phyloP scores from a whole-genome alignment of 2,797 vertebrate species.

The Muraenolepis orangiensis region DNA sequence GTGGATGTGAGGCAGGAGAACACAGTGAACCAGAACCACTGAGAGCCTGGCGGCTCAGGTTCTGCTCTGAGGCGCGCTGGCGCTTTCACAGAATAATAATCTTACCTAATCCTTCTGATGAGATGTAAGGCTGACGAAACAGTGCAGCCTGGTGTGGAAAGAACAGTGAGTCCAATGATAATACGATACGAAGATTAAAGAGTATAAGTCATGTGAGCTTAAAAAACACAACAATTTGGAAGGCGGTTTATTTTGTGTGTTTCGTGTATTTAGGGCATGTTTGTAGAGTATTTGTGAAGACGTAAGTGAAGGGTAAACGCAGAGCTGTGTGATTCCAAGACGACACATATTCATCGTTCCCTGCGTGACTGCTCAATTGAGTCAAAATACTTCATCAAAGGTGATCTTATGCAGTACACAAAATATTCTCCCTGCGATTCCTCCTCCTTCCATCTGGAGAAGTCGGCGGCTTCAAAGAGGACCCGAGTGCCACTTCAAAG shows the following conservation, averaged over 20 bases:
- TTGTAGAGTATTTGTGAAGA: neutral
- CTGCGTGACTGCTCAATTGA: conserved; percentile 7
- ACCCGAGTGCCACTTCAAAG: conserved; percentile 63
- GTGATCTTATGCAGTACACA: conserved; percentile 24
- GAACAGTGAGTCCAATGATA: neutral
- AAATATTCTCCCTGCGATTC: conserved; percentile 23
- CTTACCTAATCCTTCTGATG: neutral
- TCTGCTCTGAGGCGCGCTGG: neutral
- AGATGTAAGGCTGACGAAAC: neutral
- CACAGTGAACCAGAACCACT: neutral
- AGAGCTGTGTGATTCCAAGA: neutral
- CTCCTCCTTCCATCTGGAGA: conserved; percentile 51
- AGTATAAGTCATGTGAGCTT: neutral
- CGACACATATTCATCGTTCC: neutral
- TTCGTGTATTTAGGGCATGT: too few relatives aligned
- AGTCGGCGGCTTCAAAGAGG: conserved; percentile 59
- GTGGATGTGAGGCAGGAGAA: neutral
- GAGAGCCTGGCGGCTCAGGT: neutral
- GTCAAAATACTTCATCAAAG: conserved; percentile 29
- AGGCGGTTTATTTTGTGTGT: neutral
- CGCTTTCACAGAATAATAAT: neutral
- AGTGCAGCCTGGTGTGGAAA: neutral
- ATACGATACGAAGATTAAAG: too few relatives aligned
- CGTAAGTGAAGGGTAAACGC: neutral
- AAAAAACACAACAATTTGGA: neutral